Evolutionary conservation across 2,888 invertebrate genomes (phyloP), one percentile per base, ranked within the genome.

Genomic region (Hyppa rectilinea): DNA sequence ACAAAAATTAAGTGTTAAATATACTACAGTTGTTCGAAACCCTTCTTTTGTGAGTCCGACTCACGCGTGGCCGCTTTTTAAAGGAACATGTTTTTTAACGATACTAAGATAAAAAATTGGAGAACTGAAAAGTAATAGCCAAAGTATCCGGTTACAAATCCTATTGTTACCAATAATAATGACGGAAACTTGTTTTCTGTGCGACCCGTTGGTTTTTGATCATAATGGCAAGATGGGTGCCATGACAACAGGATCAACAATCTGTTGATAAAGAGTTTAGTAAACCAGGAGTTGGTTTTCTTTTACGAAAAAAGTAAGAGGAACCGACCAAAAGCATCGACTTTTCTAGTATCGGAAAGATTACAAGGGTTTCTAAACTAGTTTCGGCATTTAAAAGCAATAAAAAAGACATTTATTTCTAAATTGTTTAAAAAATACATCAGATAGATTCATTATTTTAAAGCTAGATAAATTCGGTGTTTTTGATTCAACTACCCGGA

Each of bases 201-300:
- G 40, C 26, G 40, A 31, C 45, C 49, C 49, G 31, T 69, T 62
- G 36, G 29, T 55, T 47, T 64, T 65, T 65, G 58, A 79, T 74
- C 70, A 49, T 53, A 74, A 71, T 63, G 56, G 43, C 23, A 45
- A 56, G 67, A 69, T 63, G 63, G 60, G 14, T 6, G 31, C 58
- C 59, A 49, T 70, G 50, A 49, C 53, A 68, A 73, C 55, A 17
- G 36, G 40, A 26, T n/a, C 47, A 65, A 31, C 23, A 56, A 79
- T 72, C 75, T 49, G 55, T 70, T 72, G 50, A 31, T 66, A 59
- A 62, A 47, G 69, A 56, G 40, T 43, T 65, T 59, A 55, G 26
- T 63, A 34, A 58, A 73, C 61, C 53, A 65, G 38, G 34, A 45
- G 34, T 31, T 75, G 40, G 38, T 55, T 62, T 80, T n/a, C 26